Evolutionary conservation across 2,797 vertebrate species (phyloP).

Genomic region (Channallabes apus): DNA sequence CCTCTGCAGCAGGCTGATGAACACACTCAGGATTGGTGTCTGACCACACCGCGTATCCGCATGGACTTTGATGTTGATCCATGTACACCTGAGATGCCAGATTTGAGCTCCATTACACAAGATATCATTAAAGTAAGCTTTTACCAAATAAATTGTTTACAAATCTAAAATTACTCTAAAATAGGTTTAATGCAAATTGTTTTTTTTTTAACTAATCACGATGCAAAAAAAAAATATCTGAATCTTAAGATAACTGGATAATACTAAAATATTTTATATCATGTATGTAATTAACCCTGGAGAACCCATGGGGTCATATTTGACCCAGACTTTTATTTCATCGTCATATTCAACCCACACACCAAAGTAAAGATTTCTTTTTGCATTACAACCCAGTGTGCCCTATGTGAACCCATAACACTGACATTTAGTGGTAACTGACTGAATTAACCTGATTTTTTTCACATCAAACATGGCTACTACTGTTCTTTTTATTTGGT

Average conservation of each 20-base stretch:
- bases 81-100: constrained; percentile 84
- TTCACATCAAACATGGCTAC: too few relatives aligned
- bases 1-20: constrained; percentile 59
- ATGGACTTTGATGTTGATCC: constrained; percentile 65
- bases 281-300: not conserved
- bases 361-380: too few relatives aligned
- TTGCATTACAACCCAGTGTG: too few relatives aligned
- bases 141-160: not conserved
- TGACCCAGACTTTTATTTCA: too few relatives aligned
- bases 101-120: constrained; percentile 78
- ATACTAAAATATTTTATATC: not conserved
- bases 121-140: constrained; percentile 75
- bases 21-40: constrained; percentile 66
- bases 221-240: not conserved
- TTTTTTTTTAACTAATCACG: not conserved
- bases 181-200: not conserved
- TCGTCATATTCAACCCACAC: too few relatives aligned
- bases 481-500: too few relatives aligned
- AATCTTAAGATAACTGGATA: not conserved
- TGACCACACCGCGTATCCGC: constrained; percentile 65
- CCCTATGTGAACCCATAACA: too few relatives aligned
- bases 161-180: not conserved
- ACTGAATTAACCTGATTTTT: too few relatives aligned
- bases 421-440: too few relatives aligned
- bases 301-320: too few relatives aligned